phyloP scores from a whole-genome alignment of 1,140 invertebrate species.

The Meloidogyne floridensis region DNA sequence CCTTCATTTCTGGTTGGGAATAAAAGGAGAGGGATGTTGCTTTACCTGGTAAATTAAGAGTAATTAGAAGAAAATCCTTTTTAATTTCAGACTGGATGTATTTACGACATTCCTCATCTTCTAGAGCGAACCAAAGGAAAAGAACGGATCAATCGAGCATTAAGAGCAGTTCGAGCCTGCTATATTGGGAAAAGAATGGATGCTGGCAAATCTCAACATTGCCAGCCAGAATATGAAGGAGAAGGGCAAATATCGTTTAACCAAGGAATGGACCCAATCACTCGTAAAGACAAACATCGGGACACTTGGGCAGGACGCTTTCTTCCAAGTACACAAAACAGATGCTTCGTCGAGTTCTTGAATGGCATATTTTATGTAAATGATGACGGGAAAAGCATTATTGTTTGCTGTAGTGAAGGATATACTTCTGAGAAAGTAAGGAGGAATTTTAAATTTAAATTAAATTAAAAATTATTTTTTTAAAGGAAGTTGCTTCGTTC shows the following conservation, averaged over 20 bases:
- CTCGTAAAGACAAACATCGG: background rate
- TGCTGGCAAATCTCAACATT: background rate
- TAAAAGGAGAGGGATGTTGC: background rate
- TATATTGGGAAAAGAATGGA: background rate
- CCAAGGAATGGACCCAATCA: background rate
- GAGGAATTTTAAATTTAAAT: background rate
- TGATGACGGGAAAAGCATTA: background rate
- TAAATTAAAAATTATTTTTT: background rate
- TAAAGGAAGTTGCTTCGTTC: too few relatives aligned
- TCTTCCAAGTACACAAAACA: background rate
- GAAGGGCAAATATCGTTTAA: background rate
- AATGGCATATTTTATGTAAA: background rate
- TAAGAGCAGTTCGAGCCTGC: background rate
- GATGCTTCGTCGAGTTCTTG: background rate
- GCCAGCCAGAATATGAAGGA: background rate
- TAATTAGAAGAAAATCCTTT: background rate
- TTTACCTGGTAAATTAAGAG: background rate
- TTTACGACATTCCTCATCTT: conserved; percentile 1
- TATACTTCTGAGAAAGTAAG: background rate
- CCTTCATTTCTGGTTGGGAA: background rate
- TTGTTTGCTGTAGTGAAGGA: background rate
- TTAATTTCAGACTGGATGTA: background rate
- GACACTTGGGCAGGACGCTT: conserved; percentile 1
- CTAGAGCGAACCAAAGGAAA: background rate
- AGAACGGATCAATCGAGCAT: background rate